Conservation (phyloP, 2,888 invertebrate genomes). For the Ectemnius cavifrons region DNA sequence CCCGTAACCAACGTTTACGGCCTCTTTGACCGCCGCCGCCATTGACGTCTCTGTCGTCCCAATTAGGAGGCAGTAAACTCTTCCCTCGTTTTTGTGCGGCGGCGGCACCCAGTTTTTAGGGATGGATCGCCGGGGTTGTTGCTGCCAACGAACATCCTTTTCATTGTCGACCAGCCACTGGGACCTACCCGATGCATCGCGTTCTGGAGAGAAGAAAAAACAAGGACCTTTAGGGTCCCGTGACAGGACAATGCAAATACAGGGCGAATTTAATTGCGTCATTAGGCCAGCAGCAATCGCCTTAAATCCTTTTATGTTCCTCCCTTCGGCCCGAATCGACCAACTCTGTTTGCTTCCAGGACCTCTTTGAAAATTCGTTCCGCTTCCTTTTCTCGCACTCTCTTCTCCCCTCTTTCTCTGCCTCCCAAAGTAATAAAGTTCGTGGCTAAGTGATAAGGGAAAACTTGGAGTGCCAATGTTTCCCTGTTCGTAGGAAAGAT, state of each 20-base stretch:
- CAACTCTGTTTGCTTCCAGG: neutral
- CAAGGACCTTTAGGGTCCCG: neutral
- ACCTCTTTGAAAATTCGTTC: slow-evolving; percentile 28
- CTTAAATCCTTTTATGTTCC: slow-evolving; percentile 4
- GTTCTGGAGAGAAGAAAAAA: slow-evolving; percentile 31
- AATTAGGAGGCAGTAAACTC: slow-evolving; percentile 75
- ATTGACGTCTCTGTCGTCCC: slow-evolving; percentile 77
- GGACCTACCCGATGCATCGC: too few relatives aligned
- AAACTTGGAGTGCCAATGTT: too few relatives aligned
- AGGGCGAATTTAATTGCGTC: neutral
- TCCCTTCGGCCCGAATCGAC: neutral
- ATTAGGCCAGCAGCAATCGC: slow-evolving; percentile 7
- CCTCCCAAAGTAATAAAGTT: neutral
- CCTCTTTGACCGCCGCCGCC: slow-evolving; percentile 71
- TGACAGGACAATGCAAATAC: slow-evolving; percentile 5
- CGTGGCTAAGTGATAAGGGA: too few relatives aligned
- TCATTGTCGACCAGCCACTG: too few relatives aligned
- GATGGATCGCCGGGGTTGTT: slow-evolving; percentile 44
- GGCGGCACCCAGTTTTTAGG: slow-evolving; percentile 51
- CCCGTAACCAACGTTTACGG: slow-evolving; percentile 72
- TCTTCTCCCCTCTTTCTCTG: neutral
- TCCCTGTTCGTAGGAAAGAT: too few relatives aligned
- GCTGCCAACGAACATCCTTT: slow-evolving; percentile 50
- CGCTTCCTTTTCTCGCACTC: neutral
- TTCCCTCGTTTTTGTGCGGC: slow-evolving; percentile 47